Conservation (phyloP, 2,797 vertebrate genomes). For the Anableps anableps region DNA sequence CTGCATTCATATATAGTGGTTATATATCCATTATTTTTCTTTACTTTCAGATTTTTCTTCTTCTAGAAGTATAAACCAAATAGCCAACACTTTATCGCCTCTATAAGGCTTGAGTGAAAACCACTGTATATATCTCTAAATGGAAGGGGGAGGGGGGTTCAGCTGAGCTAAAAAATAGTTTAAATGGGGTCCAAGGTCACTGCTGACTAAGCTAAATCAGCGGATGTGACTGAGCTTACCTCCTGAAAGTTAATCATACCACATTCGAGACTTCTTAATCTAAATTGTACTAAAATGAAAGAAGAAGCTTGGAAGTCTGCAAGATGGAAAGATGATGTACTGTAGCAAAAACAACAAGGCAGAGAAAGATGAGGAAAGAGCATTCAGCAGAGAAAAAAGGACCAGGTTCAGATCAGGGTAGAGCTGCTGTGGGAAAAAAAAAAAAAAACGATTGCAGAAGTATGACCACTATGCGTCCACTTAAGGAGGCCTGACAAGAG, state of each 20-base stretch:
- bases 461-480: conserved; percentile 66
- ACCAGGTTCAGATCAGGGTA: conserved; percentile 35
- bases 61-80: not conserved
- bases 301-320: not conserved
- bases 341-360: conserved; percentile 11
- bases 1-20: not conserved
- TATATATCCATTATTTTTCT: not conserved
- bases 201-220: not conserved
- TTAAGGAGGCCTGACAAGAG: conserved; percentile 71
- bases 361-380: conserved; percentile 16
- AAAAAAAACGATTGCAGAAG: conserved; percentile 7
- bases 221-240: not conserved
- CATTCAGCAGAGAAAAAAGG: conserved; percentile 35
- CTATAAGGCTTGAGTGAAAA: not conserved
- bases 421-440: conserved; percentile 19
- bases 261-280: not conserved
- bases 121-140: not conserved
- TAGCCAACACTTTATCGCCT: not conserved
- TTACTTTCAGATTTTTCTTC: not conserved
- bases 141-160: not conserved
- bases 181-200: not conserved
- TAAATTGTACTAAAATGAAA: not conserved
- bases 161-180: not conserved
- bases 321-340: conserved; percentile 17
- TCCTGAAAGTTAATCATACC: not conserved